Evolutionary conservation across 2,888 invertebrate species (phyloP).

Genomic region (Cheilosia vulpina): DNA sequence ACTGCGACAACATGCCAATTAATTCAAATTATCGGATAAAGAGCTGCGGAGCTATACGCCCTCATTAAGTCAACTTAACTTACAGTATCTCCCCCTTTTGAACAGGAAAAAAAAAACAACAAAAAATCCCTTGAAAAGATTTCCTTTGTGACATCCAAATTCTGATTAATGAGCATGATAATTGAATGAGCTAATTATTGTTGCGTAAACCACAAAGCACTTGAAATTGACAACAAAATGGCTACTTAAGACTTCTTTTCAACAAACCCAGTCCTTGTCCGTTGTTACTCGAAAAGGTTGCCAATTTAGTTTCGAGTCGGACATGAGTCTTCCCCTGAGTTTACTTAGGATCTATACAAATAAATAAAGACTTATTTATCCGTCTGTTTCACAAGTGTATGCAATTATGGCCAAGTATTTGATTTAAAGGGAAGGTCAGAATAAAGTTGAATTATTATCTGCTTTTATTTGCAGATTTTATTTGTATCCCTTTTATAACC

Average conservation of each 20-base stretch:
- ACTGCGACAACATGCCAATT: too few species aligned
- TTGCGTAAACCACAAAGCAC: slow-evolving; percentile 31
- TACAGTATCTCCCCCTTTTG: not conserved
- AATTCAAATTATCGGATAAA: too few species aligned
- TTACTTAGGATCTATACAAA: too few species aligned
- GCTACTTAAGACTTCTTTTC: slow-evolving; percentile 27
- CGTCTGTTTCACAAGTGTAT: too few species aligned
- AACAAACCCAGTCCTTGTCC: not conserved
- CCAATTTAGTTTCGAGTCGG: too few species aligned
- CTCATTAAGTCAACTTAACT: not conserved
- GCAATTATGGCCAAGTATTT: too few species aligned
- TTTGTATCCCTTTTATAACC: not conserved
- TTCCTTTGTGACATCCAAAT: slow-evolving; percentile 4
- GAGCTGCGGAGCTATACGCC: too few species aligned
- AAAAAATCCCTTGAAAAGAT: too few species aligned
- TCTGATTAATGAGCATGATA: slow-evolving; percentile 49
- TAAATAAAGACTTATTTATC: too few species aligned
- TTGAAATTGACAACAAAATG: slow-evolving; percentile 35
- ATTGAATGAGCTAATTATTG: slow-evolving; percentile 30
- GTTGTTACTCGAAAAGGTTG: too few species aligned
- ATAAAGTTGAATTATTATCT: not conserved
- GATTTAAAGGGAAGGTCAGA: too few species aligned
- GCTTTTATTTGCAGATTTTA: not conserved
- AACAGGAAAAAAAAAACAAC: not conserved
- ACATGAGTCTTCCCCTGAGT: too few species aligned